Conservation (phyloP, 2,113 vertebrate species). For the Hippocampus mohnikei region DNA sequence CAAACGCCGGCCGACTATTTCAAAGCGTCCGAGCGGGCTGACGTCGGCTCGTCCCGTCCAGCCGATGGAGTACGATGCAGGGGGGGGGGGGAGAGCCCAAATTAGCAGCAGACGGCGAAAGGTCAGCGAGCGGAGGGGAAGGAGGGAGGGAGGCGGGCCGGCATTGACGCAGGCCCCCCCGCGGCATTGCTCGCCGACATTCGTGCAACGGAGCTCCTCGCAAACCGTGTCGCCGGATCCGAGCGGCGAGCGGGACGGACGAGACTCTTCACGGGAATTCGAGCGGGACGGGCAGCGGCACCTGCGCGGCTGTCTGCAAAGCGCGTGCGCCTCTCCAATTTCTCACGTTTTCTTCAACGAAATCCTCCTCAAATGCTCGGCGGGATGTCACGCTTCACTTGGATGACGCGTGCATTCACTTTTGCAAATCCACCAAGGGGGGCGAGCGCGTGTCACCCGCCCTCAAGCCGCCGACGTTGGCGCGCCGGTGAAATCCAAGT, state of each 20-base stretch:
- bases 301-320: neutral
- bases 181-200: constrained; percentile 49
- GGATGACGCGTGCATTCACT: neutral
- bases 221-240: too few relatives aligned
- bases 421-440: neutral
- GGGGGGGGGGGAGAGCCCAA: too few relatives aligned
- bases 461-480: too few relatives aligned
- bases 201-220: too few relatives aligned
- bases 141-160: constrained; percentile 53
- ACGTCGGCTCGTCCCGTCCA: constrained; percentile 7
- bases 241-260: too few relatives aligned
- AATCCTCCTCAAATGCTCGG: neutral
- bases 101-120: constrained; percentile 66
- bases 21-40: constrained; percentile 32
- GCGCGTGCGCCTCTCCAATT: constrained; percentile 2
- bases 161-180: constrained; percentile 57
- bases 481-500: neutral
- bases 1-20: too few relatives aligned
- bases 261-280: too few relatives aligned
- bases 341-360: constrained; percentile 3
- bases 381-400: neutral
- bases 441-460: neutral
- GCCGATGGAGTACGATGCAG: too few relatives aligned
- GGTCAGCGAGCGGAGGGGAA: constrained; percentile 65
- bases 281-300: too few relatives aligned